phyloP scores from a whole-genome alignment of 2,797 vertebrate genomes.

The Coccyzus lansbergi region DNA sequence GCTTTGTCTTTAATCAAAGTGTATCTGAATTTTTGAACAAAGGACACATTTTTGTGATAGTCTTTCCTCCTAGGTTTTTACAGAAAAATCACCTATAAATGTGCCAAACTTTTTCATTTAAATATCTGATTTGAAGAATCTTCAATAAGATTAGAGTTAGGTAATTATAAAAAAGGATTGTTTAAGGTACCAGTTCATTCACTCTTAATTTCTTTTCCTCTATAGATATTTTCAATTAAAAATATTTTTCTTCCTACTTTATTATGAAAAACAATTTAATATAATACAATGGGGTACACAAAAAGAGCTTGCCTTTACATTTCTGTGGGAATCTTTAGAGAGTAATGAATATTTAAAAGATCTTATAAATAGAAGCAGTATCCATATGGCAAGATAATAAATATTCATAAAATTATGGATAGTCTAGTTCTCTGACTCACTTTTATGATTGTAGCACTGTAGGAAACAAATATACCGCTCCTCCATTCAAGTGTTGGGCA shows the following conservation, averaged over 20 bases:
- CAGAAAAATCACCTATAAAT: background rate
- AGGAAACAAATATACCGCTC: slow-evolving; percentile 12
- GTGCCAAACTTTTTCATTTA: background rate
- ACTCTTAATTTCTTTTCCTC: background rate
- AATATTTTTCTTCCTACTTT: background rate
- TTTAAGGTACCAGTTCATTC: background rate
- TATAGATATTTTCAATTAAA: background rate
- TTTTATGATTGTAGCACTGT: background rate
- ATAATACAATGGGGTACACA: background rate
- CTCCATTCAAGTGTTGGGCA: background rate
- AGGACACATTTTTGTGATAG: background rate
- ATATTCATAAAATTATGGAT: slow-evolving; percentile 52
- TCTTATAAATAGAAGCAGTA: slow-evolving; percentile 39
- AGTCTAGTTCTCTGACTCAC: slow-evolving; percentile 20
- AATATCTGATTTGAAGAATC: background rate
- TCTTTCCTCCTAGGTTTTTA: background rate
- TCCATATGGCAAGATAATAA: slow-evolving; percentile 48
- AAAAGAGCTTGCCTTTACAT: background rate
- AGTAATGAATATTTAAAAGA: slow-evolving; percentile 40
- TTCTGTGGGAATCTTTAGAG: background rate
- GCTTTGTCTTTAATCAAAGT: background rate
- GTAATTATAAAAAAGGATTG: background rate
- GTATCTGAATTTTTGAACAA: background rate
- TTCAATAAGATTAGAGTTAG: background rate
- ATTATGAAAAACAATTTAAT: background rate